Percentiles rank a stretch among this genome's conserved stretches.
phyloP scores from a whole-genome alignment of 53 echinoderm and acorn worm species.

The Zoroaster sp. region DNA sequence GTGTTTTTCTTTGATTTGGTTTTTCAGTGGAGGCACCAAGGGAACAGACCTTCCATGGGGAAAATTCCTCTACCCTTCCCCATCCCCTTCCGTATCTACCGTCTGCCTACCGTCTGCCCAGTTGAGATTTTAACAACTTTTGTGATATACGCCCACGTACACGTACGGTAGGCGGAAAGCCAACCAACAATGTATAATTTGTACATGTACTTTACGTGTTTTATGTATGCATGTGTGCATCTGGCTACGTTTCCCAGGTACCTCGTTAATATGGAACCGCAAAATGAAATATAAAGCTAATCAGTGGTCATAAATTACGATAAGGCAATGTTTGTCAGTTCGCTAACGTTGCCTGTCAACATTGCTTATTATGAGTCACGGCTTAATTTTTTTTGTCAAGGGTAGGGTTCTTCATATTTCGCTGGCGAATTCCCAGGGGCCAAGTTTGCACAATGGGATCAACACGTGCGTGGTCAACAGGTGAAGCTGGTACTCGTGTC shows the following conservation, averaged over 20 bases:
- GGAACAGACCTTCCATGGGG: too few relatives aligned
- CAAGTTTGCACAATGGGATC: neutral
- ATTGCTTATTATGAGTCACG: neutral
- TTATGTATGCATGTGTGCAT: too few relatives aligned
- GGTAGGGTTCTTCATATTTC: neutral
- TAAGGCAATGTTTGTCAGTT: neutral
- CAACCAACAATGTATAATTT: too few relatives aligned
- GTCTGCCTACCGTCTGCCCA: too few relatives aligned
- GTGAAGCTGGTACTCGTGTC: slow-evolving; percentile 32
- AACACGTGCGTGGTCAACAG: slow-evolving; percentile 34
- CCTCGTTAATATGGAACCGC: neutral
- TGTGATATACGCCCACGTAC: too few relatives aligned
- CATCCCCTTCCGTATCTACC: too few relatives aligned
- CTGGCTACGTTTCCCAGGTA: neutral
- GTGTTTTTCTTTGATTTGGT: too few relatives aligned
- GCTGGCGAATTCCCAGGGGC: neutral
- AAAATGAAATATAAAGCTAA: neutral
- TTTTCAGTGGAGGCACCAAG: too few relatives aligned
- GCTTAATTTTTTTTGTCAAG: neutral
- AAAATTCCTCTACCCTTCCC: too few relatives aligned
- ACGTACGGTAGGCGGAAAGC: too few relatives aligned
- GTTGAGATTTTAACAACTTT: too few relatives aligned
- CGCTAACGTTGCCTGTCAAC: neutral
- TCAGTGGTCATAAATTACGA: neutral
- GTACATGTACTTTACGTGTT: too few relatives aligned